Base-by-base conservation (phyloP, 2,113 vertebrate genomes). In the Oriolus oriolus region DNA sequence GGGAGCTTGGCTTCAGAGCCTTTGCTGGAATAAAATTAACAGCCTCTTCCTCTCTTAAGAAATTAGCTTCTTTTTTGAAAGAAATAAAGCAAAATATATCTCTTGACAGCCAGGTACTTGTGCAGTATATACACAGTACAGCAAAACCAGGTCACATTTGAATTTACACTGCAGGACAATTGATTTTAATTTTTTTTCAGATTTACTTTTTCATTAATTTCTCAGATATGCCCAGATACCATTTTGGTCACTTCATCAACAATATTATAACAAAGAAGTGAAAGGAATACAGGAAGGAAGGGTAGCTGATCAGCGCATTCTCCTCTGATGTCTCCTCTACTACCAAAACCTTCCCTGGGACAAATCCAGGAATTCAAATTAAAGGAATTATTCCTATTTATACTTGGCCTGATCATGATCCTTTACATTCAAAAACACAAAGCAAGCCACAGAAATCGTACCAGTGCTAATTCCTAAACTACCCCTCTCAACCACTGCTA, bases 201-300 rank as follows among this genome's bases (percentile, higher is more conserved):
- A 88, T 94, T 92, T 85, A 69, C 26, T 75, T 86, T 88, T 89
- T 63, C 41, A 89, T 88, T 86, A 71, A 82, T 95, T 94, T 91
- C 85, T 92, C 33, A 74, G 37, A 78, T 64, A 56, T 57, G 56
- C 26, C n/a, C 77, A 82, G 73, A 73, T 68, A 94, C 41, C 87
- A 44, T 66, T 94, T 74, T 59, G 80, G 84, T 76, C 60, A 69
- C 57, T 84, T 92, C 41, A 80, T 91, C 59, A 87, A 84, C 84
- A 90, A 75, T 71, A 71, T 65, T 89, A 66, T 59, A 94, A 59
- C 3, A 70, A 45, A 87, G 64, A 89, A 89, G 23, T 45, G 50
- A 81, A 90, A 88, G 56, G 31, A 80, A 86, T 71, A 49, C n/a
- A 89, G 87, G 83, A 82, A 95, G 37, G 37, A 94, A 90, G 21